Percentiles rank a stretch among this genome's conserved stretches.
These are phyloP conservation scores for Drosophila gaucha DNA, from an alignment of 2,888 invertebrate genomes.

Conservation along the genomic window DNA sequence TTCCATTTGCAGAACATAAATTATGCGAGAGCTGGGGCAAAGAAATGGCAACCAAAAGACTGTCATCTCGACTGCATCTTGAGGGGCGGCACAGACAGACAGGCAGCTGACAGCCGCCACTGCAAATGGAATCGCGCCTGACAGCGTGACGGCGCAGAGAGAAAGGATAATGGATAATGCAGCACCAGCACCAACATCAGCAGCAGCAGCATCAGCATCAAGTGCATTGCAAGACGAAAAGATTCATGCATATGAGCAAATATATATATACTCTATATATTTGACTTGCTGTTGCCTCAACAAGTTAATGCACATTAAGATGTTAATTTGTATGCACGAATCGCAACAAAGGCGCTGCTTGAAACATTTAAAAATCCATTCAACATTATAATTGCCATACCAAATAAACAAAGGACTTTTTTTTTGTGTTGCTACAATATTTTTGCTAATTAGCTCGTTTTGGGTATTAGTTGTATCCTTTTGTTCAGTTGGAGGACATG, in stretches of 20 bases:
- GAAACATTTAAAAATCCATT: slow-evolving; percentile 26
- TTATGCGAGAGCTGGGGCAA: slow-evolving; percentile 33
- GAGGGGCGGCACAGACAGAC: slow-evolving; percentile 33
- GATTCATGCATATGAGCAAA: slow-evolving; percentile 15
- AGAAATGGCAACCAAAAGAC: slow-evolving; percentile 57
- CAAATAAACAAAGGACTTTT: slow-evolving; percentile 27
- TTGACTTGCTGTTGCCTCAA: slow-evolving; percentile 31
- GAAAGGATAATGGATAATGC: slow-evolving; percentile 41
- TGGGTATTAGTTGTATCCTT: slow-evolving; percentile 52
- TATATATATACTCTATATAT: slow-evolving; percentile 6
- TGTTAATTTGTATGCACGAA: slow-evolving; percentile 42
- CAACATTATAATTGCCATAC: slow-evolving; percentile 44
- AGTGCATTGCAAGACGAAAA: slow-evolving; percentile 38
- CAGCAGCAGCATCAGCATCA: background rate
- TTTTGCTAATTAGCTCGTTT: slow-evolving; percentile 68
- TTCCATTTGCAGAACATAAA: slow-evolving; percentile 44
- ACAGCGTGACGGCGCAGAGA: slow-evolving; percentile 7
- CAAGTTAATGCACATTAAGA: slow-evolving; percentile 46
- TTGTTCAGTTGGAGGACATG: slow-evolving; percentile 57
- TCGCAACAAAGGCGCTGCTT: background rate
- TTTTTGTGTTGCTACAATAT: slow-evolving; percentile 18
- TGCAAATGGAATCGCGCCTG: slow-evolving; percentile 67
- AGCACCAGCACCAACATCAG: slow-evolving; percentile 3
- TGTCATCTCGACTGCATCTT: slow-evolving; percentile 69
- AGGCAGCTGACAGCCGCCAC: slow-evolving; percentile 56